phyloP scores from a whole-genome alignment of 2,113 vertebrate species.

The Pteronura brasiliensis region DNA sequence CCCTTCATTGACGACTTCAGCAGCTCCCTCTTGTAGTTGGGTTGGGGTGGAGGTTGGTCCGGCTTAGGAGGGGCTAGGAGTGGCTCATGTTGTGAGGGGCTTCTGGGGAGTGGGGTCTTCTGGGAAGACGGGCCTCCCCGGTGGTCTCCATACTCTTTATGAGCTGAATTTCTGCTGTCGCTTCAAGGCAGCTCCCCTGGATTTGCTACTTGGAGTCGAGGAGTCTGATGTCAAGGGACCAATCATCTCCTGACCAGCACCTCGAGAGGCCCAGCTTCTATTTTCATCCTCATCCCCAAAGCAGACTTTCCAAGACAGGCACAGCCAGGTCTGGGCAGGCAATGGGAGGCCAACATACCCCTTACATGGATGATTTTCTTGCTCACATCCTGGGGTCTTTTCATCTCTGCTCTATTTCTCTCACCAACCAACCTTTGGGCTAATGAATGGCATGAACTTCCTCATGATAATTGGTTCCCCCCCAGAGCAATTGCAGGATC shows the following conservation, averaged over 20 bases:
- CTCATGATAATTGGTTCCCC: not conserved
- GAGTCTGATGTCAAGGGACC: not conserved
- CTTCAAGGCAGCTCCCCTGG: not conserved
- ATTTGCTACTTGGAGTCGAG: not conserved
- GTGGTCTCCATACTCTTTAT: rapidly evolving
- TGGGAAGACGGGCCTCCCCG: not conserved
- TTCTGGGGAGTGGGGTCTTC: not conserved
- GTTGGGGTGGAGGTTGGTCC: not conserved
- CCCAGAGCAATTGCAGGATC: not conserved
- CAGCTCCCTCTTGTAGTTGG: not conserved
- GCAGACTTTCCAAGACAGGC: not conserved
- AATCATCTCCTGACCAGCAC: too few species aligned
- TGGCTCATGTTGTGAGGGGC: not conserved
- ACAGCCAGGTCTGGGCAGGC: not conserved
- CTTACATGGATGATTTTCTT: rapidly evolving
- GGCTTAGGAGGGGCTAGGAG: not conserved
- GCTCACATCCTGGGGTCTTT: not conserved
- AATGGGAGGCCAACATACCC: rapidly evolving
- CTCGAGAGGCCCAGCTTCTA: not conserved
- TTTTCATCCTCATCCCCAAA: not conserved
- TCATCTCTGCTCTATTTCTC: not conserved
- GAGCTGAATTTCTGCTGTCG: not conserved
- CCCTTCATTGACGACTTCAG: not conserved
- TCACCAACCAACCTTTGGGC: not conserved
- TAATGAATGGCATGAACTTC: not conserved